A percentile compares a stretch with the other conserved stretches of the same genome.
phyloP scores from a whole-genome alignment of 2,888 invertebrate species.

The Drosophila koepferae region DNA sequence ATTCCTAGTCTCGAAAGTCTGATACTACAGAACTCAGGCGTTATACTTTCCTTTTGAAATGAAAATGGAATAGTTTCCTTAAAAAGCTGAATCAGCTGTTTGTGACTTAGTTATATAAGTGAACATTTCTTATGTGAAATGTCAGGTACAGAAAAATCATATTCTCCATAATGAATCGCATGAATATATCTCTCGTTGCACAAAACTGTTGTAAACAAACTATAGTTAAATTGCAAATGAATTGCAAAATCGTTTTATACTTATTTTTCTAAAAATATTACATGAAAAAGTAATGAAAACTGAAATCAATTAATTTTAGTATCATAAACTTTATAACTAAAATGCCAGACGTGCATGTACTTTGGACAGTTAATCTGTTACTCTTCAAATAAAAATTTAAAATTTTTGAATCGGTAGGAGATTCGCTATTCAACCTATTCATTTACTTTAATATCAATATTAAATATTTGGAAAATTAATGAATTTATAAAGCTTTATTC shows the following conservation, averaged over 20 bases:
- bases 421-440: not conserved
- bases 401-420: not conserved
- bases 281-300: not conserved
- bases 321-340: not conserved
- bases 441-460: not conserved
- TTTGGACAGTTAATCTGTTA: not conserved
- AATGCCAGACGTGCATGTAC: not conserved
- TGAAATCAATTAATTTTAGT: not conserved
- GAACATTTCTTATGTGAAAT: constrained; percentile 26
- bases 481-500: not conserved
- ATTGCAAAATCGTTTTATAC: constrained; percentile 31
- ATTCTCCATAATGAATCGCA: constrained; percentile 23
- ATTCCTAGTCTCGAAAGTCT: constrained; percentile 56
- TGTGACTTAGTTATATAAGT: constrained; percentile 20
- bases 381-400: not conserved
- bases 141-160: constrained; percentile 27
- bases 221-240: constrained; percentile 30
- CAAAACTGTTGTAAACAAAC: constrained; percentile 8
- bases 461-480: not conserved
- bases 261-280: constrained; percentile 14
- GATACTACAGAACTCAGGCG: constrained; percentile 47
- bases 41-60: constrained; percentile 21
- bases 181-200: constrained; percentile 15
- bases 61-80: constrained; percentile 26
- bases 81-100: constrained; percentile 46